Conservation (phyloP, 2,113 vertebrate genomes). For the Strix uralensis region DNA sequence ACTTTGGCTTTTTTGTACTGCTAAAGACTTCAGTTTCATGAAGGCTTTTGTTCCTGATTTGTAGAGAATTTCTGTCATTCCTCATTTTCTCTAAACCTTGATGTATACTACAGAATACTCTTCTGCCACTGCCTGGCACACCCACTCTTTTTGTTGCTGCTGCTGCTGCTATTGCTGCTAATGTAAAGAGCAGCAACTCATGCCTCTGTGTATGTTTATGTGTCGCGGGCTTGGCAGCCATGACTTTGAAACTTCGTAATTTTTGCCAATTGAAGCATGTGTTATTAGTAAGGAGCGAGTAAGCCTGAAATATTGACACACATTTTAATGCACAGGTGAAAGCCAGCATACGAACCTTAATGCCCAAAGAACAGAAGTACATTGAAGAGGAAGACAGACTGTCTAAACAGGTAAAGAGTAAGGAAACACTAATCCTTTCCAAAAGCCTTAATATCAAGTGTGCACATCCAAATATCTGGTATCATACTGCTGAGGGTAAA, state of each 20-base stretch:
- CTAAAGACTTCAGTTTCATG: constrained; percentile 82
- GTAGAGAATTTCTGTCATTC: constrained; percentile 84
- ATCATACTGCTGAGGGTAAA: constrained; percentile 17
- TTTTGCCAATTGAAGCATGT: constrained; percentile 50
- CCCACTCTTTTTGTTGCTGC: constrained; percentile 64
- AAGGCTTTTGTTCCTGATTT: constrained; percentile 83
- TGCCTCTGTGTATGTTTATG: constrained; percentile 39
- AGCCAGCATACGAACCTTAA: constrained; percentile 93
- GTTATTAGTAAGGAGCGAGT: constrained; percentile 28
- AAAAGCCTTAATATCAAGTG: constrained; percentile 52
- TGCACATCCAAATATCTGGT: constrained; percentile 51
- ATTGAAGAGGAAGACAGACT: constrained; percentile 97
- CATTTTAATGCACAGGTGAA: constrained; percentile 85
- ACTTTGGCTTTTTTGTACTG: constrained; percentile 85
- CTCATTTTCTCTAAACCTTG: constrained; percentile 78
- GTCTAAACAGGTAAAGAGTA: constrained; percentile 95
- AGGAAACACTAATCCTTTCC: constrained; percentile 64
- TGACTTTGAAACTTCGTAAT: constrained; percentile 57
- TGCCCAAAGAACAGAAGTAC: constrained; percentile 97
- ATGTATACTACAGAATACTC: constrained; percentile 72
- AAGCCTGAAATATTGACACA: constrained; percentile 59
- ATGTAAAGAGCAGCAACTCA: background rate
- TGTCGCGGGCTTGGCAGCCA: constrained; percentile 36
- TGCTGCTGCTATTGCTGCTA: constrained; percentile 13
- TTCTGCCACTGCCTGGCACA: constrained; percentile 76